Evolutionary conservation across 1,140 invertebrate genomes (phyloP).

Genomic region (Macrocentrus cingulum): DNA sequence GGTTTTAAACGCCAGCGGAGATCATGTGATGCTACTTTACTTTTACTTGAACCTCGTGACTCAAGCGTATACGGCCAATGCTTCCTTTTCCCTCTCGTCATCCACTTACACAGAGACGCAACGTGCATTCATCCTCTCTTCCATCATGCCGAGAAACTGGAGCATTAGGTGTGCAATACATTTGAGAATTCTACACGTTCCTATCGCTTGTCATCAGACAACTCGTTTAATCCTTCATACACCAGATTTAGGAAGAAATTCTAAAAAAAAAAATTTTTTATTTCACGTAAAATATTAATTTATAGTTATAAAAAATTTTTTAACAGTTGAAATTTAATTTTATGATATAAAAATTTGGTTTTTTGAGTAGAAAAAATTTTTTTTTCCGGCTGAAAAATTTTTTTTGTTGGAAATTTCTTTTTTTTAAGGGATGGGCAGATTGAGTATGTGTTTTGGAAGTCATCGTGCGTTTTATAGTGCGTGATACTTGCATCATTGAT

Average conservation of each 20-base stretch:
- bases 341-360: not conserved
- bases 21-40: conserved; percentile 25
- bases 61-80: conserved; percentile 2
- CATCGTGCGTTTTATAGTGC: conserved; percentile 1
- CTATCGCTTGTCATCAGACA: not conserved
- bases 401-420: too few species aligned
- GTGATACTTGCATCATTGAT: conserved; percentile 2
- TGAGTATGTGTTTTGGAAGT: not conserved
- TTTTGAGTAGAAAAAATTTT: too few species aligned
- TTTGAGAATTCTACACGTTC: not conserved
- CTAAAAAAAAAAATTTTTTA: too few species aligned
- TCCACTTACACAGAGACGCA: not conserved
- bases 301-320: too few species aligned
- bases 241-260: not conserved
- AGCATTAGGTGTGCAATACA: not conserved
- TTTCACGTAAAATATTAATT: too few species aligned
- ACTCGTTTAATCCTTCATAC: not conserved
- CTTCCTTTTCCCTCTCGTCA: conserved; percentile 15
- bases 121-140: not conserved
- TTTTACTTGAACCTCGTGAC: conserved; percentile 24
- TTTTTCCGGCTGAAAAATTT: too few species aligned
- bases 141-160: conserved; percentile 1
- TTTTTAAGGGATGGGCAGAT: not conserved
- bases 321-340: too few species aligned
- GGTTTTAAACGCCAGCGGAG: conserved; percentile 1